A percentile compares a stretch with the other conserved stretches of the same genome.
These are phyloP conservation scores for Campoletis raptor DNA, from an alignment of 2,888 invertebrate genomes.

Conservation along the genomic window DNA sequence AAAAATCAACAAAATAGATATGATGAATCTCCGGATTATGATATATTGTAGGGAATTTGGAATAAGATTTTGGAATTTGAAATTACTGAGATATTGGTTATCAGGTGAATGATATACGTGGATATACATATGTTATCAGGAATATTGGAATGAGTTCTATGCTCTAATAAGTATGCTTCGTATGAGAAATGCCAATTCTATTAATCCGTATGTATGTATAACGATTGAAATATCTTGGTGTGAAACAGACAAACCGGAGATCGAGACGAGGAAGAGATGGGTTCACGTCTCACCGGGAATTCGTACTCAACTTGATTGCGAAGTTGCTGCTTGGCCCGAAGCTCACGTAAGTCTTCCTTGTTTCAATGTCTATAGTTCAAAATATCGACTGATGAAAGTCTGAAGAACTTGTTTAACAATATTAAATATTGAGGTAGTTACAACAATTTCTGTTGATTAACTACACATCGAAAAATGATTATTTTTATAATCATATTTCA, in stretches of 20 bases:
- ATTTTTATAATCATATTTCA: neutral
- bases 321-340: slow-evolving; percentile 89
- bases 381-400: slow-evolving; percentile 14
- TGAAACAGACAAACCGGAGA: slow-evolving; percentile 90
- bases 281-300: slow-evolving; percentile 91
- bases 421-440: slow-evolving; percentile 2
- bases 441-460: neutral
- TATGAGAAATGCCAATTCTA: slow-evolving; percentile 11
- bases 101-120: neutral
- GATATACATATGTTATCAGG: neutral
- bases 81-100: neutral
- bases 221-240: slow-evolving; percentile 36
- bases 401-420: neutral
- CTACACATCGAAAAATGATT: neutral
- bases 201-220: slow-evolving; percentile 21
- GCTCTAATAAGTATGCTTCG: slow-evolving; percentile 27
- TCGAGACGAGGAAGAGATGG: slow-evolving; percentile 88
- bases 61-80: slow-evolving; percentile 26
- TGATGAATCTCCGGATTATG: neutral
- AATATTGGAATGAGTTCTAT: slow-evolving; percentile 17
- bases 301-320: slow-evolving; percentile 90
- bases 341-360: slow-evolving; percentile 87
- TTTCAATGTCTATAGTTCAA: neutral
- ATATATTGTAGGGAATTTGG: neutral
- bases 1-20: neutral